Percentiles rank a stretch among this genome's conserved stretches.
These are phyloP conservation scores for Rhincodon typus DNA, from an alignment of 2,797 vertebrate species.

Conservation along the genomic window DNA sequence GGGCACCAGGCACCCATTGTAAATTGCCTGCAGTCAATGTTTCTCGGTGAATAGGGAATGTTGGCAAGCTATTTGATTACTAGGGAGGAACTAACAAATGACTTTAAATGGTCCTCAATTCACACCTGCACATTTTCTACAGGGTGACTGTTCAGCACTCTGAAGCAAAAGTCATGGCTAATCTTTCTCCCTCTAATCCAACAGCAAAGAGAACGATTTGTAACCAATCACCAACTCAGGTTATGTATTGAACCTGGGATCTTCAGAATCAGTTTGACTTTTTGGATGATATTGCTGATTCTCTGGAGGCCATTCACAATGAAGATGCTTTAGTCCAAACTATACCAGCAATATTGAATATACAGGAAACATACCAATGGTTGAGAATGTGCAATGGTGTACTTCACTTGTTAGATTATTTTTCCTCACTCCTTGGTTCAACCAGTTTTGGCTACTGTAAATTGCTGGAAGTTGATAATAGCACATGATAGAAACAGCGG, in stretches of 20 bases:
- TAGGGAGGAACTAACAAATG: neutral
- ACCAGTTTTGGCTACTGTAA: neutral
- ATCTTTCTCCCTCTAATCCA: neutral
- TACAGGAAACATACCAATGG: neutral
- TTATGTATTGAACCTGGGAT: neutral
- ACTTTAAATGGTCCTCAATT: neutral
- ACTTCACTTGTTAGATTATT: neutral
- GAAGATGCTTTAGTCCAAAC: neutral
- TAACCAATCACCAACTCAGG: neutral
- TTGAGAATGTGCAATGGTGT: neutral
- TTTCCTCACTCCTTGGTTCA: neutral
- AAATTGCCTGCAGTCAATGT: neutral
- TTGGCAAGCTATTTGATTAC: neutral
- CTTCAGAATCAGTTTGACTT: neutral
- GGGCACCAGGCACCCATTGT: neutral
- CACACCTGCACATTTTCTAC: neutral
- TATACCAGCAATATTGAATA: neutral
- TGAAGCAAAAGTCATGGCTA: neutral
- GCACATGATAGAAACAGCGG: neutral
- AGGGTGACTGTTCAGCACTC: neutral
- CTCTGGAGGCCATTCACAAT: neutral
- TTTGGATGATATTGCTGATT: neutral
- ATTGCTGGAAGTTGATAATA: neutral
- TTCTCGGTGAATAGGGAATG: neutral
- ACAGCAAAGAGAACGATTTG: no score